Evolutionary conservation across 2,888 invertebrate genomes (phyloP), one percentile per base, ranked within the genome.

Genomic region (Listrodromus nycthemerus): DNA sequence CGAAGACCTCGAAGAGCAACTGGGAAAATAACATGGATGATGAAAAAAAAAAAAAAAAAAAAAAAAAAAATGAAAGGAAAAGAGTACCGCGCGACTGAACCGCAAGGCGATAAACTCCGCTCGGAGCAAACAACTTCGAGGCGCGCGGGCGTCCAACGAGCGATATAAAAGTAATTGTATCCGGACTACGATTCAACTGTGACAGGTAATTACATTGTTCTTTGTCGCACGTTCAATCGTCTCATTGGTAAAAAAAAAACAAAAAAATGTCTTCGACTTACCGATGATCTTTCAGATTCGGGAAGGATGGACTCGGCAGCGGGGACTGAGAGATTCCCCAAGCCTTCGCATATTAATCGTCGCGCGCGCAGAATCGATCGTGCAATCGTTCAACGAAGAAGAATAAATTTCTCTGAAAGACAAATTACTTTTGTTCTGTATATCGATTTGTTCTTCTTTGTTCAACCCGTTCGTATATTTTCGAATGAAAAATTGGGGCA

Each of bases 321-420:
- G 83, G 77, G 80, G 80, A 84, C 77, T 80, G 67, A 65, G 16
- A 37, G 77, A 80, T 80, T 69, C 80, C 73, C 77, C 80, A 77
- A 84, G 83, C 69, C 77, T 84, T 74, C 80, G 73, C 83, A 84
- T 80, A 84, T 80, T 84, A 84, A 77, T 80, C 45, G 70, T 8
- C 83, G 69, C 74, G 69, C 83, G 65, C 69, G 77, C 80, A 80
- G 24, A 27, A 71, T 71, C 27, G 24, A 58, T 58, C 13, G 58
- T 13, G 10, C 27, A 24, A 58, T 16, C n/a, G n/a, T n/a, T n/a
- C n/a, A n/a, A n/a, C n/a, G n/a, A n/a, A n/a, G 1, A 50, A 6
- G 27, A 69, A 19, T 3, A 3, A 16, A 8, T 30, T 24, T 8
- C 48, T 16, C 67, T 48, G n/a, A n/a, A n/a, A n/a, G n/a, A n/a